These are phyloP conservation scores for Syrista parreyssii DNA, from an alignment of 2,888 invertebrate genomes.

Conservation along the genomic window DNA sequence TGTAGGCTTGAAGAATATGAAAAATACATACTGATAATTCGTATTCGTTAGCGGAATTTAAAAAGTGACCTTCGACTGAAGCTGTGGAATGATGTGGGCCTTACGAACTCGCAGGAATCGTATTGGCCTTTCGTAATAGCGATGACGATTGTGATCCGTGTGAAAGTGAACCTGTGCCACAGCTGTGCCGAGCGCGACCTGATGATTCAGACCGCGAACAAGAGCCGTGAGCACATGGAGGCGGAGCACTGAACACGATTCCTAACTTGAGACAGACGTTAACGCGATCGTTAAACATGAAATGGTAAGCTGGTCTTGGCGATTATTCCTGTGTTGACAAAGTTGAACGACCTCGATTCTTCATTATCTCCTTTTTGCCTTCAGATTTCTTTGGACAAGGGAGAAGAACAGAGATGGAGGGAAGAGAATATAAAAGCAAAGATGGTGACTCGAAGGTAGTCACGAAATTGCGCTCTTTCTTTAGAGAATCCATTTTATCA, in stretches of 20 bases:
- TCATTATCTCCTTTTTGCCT: neutral
- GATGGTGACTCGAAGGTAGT: neutral
- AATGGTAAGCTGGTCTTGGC: neutral
- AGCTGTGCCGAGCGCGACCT: neutral
- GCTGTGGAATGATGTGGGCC: neutral
- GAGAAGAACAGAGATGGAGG: neutral
- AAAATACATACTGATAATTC: neutral
- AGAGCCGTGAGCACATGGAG: neutral
- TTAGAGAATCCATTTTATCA: neutral
- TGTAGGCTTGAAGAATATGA: neutral
- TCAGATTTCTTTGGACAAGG: neutral
- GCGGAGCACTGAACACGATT: neutral
- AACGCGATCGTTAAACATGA: neutral
- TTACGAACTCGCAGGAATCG: neutral
- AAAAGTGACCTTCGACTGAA: neutral
- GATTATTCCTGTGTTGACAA: neutral
- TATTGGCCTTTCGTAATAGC: neutral
- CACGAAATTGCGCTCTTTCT: neutral
- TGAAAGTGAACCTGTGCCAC: neutral
- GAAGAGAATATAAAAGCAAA: neutral
- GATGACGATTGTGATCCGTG: neutral
- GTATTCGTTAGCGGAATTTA: neutral
- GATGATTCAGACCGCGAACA: neutral
- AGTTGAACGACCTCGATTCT: constrained; percentile 6
- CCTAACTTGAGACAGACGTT: neutral